Percentiles rank a stretch among this genome's conserved stretches.
These are phyloP conservation scores for Ptilonorhynchus violaceus DNA, from an alignment of 2,113 vertebrate genomes.

Conservation along the genomic window DNA sequence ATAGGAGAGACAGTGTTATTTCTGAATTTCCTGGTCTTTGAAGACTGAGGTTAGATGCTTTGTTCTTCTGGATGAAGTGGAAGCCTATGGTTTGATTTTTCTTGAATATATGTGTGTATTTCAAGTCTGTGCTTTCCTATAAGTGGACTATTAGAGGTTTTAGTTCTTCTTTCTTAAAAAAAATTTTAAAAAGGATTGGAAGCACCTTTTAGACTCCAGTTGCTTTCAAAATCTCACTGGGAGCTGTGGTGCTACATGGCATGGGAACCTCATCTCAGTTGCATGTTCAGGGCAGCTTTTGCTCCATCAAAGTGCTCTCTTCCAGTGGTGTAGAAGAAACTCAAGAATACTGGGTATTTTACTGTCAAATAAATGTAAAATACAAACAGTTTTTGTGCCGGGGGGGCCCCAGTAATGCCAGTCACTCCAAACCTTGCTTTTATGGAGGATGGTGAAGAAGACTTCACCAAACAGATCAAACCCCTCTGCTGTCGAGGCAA, in stretches of 20 bases:
- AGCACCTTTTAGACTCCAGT: neutral
- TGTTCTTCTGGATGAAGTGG: neutral
- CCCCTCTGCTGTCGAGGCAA: neutral
- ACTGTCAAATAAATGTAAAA: neutral
- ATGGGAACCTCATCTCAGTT: neutral
- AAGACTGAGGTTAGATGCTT: slow-evolving; percentile 13
- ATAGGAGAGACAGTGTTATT: neutral
- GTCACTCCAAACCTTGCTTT: neutral
- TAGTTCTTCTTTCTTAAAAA: neutral
- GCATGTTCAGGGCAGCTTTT: neutral
- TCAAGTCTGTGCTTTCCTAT: neutral
- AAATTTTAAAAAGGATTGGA: neutral
- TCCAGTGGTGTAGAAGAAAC: neutral
- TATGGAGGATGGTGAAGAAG: neutral
- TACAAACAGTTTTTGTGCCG: neutral
- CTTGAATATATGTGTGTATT: neutral
- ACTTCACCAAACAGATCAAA: neutral
- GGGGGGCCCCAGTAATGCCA: neutral
- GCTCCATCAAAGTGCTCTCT: neutral
- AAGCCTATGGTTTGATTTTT: neutral
- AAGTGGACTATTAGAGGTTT: neutral
- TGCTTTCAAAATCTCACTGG: neutral
- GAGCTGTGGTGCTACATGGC: neutral
- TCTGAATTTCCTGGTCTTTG: slow-evolving; percentile 43
- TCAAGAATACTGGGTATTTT: neutral